These are phyloP conservation scores for Sitobion miscanthi DNA, from an alignment of 1,140 invertebrate genomes.

Conservation along the genomic window DNA sequence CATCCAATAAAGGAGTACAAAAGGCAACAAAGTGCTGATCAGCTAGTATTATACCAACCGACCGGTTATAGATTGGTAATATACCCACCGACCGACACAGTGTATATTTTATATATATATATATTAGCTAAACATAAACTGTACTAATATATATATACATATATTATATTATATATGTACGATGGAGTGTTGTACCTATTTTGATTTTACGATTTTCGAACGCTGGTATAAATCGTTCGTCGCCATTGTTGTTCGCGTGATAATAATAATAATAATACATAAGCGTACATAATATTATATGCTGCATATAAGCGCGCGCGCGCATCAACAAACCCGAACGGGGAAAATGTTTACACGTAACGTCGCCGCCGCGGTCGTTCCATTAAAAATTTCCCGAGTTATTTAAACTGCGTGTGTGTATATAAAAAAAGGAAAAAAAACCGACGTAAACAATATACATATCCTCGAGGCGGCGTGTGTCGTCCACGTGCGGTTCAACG, in stretches of 20 bases:
- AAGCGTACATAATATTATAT: background rate
- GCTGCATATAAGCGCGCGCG: background rate
- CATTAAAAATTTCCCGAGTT: conserved; percentile 48
- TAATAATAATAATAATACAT: conserved; percentile 10
- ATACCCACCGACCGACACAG: background rate
- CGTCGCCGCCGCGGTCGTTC: conserved; percentile 21
- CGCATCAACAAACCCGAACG: background rate
- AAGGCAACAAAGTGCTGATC: no score
- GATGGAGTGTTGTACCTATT: background rate
- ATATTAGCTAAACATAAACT: background rate
- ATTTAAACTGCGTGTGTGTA: conserved; percentile 12
- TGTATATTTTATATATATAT: no score
- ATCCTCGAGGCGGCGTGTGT: conserved; percentile 39
- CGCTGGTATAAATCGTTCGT: conserved; percentile 36
- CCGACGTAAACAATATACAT: conserved; percentile 29
- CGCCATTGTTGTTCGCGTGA: conserved; percentile 29
- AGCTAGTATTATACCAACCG: no score
- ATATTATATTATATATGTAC: background rate
- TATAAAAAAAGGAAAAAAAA: conserved; percentile 16
- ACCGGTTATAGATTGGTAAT: no score
- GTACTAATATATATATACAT: background rate
- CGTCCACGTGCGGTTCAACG: conserved; percentile 50
- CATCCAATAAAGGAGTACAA: no score
- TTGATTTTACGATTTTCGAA: conserved; percentile 43
- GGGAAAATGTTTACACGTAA: conserved; percentile 39